Percentiles rank a stretch among this genome's conserved stretches.
Evolutionary conservation across 1,140 invertebrate genomes (phyloP).

Genomic region (Drosophila tsacasi): DNA sequence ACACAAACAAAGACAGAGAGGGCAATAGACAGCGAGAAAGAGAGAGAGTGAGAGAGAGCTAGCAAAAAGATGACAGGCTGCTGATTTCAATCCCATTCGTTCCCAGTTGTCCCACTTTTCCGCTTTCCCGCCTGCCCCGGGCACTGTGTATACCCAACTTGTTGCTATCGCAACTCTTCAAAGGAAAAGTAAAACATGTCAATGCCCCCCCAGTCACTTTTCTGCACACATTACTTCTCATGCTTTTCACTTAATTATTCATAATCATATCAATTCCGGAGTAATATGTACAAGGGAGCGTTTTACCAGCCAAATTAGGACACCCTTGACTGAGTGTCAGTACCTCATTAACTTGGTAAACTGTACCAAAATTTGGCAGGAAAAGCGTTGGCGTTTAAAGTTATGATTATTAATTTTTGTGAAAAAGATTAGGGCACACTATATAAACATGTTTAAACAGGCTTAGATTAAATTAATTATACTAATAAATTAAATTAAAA

Average conservation of each 20-base stretch:
- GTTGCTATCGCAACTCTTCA: slow-evolving; percentile 52
- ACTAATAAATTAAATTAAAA: neutral
- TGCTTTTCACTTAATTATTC: slow-evolving; percentile 14
- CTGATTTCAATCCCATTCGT: slow-evolving; percentile 45
- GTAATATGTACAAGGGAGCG: slow-evolving; percentile 1
- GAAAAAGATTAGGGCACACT: neutral
- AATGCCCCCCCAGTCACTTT: slow-evolving; percentile 5
- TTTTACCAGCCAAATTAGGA: slow-evolving; percentile 1
- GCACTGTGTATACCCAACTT: slow-evolving; percentile 25
- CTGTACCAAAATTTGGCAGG: slow-evolving; percentile 1
- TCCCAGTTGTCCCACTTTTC: slow-evolving; percentile 18
- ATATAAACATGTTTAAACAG: too few relatives aligned
- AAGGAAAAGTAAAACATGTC: slow-evolving; percentile 17
- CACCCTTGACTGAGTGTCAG: neutral
- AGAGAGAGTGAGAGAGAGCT: neutral
- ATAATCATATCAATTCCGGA: slow-evolving; percentile 9
- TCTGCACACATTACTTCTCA: neutral
- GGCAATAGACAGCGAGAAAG: neutral
- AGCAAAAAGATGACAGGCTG: slow-evolving; percentile 25
- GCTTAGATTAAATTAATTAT: neutral
- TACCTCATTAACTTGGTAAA: neutral
- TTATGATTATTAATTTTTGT: too few relatives aligned
- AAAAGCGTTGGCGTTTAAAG: too few relatives aligned
- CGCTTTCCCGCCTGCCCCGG: slow-evolving; percentile 1
- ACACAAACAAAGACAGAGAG: slow-evolving; percentile 19